These are phyloP conservation scores for Periphyllus acericola DNA, from an alignment of 2,888 invertebrate genomes.

Conservation along the genomic window DNA sequence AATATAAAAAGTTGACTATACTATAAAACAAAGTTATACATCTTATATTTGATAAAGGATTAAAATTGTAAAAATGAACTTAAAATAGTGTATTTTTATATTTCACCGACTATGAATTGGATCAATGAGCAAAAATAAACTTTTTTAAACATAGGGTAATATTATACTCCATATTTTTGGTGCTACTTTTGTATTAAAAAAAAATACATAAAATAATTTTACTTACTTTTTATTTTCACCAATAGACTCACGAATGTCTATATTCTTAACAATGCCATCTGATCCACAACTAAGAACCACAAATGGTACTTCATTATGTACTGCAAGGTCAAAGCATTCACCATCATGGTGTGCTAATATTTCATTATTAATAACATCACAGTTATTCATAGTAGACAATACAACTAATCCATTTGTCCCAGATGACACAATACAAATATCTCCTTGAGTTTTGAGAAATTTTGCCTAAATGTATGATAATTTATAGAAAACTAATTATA, in stretches of 20 bases:
- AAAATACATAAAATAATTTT: too few relatives aligned
- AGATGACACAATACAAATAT: constrained; percentile 86
- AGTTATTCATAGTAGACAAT: constrained; percentile 70
- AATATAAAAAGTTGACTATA: too few relatives aligned
- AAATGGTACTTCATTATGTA: constrained; percentile 80
- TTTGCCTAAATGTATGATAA: constrained; percentile 71
- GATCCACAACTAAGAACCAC: constrained; percentile 84
- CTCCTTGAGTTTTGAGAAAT: constrained; percentile 82
- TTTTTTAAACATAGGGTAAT: too few relatives aligned
- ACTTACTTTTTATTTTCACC: constrained; percentile 66
- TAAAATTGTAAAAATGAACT: too few relatives aligned
- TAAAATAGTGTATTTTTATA: too few relatives aligned
- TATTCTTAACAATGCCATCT: constrained; percentile 83
- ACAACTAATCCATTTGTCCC: constrained; percentile 89
- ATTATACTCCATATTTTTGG: too few relatives aligned
- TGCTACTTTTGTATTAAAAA: too few relatives aligned
- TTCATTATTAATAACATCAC: constrained; percentile 71
- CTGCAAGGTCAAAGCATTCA: constrained; percentile 86
- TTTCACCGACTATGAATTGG: too few relatives aligned
- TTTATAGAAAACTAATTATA: neutral
- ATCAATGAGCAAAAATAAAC: too few relatives aligned
- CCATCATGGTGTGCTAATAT: constrained; percentile 77
- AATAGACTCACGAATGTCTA: constrained; percentile 77
- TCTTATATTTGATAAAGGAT: too few relatives aligned
- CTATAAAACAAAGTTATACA: too few relatives aligned